Conservation (phyloP, 2,113 vertebrate genomes). For the Chloebia gouldiae region DNA sequence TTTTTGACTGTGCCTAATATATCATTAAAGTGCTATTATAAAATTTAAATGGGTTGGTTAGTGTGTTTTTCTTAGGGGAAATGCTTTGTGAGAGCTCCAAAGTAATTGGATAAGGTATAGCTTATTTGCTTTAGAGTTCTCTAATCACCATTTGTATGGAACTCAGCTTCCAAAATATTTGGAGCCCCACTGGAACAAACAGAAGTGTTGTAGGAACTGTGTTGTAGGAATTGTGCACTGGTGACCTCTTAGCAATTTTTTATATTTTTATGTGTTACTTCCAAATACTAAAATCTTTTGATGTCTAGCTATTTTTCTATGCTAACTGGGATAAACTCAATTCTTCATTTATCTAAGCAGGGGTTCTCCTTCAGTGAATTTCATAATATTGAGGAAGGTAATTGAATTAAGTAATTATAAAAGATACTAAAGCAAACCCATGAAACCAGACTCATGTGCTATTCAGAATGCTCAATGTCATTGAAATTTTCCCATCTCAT, state of each 20-base stretch:
- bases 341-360: conserved; percentile 9
- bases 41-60: background rate
- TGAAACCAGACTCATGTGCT: background rate
- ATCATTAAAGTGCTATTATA: background rate
- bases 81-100: background rate
- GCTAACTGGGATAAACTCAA: background rate
- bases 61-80: background rate
- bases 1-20: background rate
- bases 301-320: background rate
- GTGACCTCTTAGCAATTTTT: background rate
- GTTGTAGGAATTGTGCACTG: too few relatives aligned
- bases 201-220: background rate
- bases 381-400: background rate
- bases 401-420: conserved; percentile 41
- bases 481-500: background rate
- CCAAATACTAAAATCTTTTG: background rate
- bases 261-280: background rate
- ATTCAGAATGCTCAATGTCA: background rate
- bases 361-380: background rate
- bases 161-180: conserved; percentile 32
- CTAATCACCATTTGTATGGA: background rate
- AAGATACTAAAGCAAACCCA: background rate
- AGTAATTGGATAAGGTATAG: conserved; percentile 14
- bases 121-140: conserved; percentile 35
- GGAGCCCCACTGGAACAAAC: background rate